Evolutionary conservation across 2,797 vertebrate genomes (phyloP), one percentile per base, ranked within the genome.

Genomic region (Galagoides demidoff): DNA sequence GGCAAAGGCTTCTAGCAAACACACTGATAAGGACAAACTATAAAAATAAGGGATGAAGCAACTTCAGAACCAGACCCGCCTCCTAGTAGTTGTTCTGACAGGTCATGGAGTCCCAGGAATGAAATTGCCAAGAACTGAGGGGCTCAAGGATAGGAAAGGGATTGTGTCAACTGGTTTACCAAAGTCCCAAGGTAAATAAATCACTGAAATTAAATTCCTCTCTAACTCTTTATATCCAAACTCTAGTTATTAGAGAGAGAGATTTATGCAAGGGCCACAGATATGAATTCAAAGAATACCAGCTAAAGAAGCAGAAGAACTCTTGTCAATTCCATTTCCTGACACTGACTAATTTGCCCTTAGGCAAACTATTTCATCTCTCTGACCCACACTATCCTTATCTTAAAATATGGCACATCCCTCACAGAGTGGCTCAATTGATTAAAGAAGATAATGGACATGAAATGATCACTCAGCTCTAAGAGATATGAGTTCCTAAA

Each of bases 161-260:
- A 81, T 27, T 68, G 27, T 94, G 16, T 12, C 39, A 88, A 57
- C 2, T 13, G 37, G 8, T 29, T 84, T 95, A 73, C 52, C 70
- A n/a, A 87, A 95, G 29, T 74, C 70, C 45, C 76, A 91, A 55
- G 63, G 31, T 81, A 3, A 70, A 63, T 91, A 37, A 89, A 29
- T 83, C 84, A 64, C 17, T 94, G 64, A 94, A 63, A 89, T 59
- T 85, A 29, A 74, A 81, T 52, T 52, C 78, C 25, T 90, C 3
- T 74, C 34, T 76, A 89, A 89, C 61, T 86, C 43, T 59, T 90
- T 92, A 31, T 66, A 88, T 82, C 19, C 63, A 94, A 96, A 63
- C 71, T 71, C 25, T 31, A 8, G 25, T 92, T 81, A 55, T 76
- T 16, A 90, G 22, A 64, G 11, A 71, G n/a, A 63, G 19, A 29